Conservation (phyloP, 2,797 vertebrate genomes). For the Anas bernieri region DNA sequence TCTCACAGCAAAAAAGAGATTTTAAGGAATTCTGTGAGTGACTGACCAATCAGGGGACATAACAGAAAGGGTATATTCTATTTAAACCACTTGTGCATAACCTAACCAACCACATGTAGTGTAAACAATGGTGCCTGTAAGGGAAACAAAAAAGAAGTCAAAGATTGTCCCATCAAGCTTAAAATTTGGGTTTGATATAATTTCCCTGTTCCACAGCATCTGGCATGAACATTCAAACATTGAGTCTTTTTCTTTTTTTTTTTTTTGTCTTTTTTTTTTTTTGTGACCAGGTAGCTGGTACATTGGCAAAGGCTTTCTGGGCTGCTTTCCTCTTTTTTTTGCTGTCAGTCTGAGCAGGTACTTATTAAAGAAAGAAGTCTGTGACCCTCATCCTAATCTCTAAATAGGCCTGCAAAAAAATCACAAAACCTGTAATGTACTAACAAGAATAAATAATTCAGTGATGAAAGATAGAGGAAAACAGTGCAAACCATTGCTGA, state of each 20-base stretch:
- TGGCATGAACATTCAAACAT: neutral
- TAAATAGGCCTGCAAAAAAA: conserved; percentile 17
- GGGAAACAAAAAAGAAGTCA: neutral
- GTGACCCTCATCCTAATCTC: neutral
- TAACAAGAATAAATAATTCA: conserved; percentile 34
- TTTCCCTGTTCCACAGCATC: neutral
- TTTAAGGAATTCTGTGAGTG: neutral
- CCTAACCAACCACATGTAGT: rapidly evolving
- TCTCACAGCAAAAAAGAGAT: neutral
- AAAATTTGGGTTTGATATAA: neutral
- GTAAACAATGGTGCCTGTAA: neutral
- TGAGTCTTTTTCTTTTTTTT: neutral
- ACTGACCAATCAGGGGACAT: rapidly evolving
- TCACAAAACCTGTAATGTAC: neutral
- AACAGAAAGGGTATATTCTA: neutral
- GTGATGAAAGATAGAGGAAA: conserved; percentile 13
- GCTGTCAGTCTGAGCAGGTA: neutral
- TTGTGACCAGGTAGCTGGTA: neutral
- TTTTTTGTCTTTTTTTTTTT: neutral
- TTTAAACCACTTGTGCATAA: neutral
- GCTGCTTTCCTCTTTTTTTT: neutral
- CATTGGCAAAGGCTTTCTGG: neutral
- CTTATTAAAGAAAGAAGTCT: neutral
- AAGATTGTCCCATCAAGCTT: neutral
- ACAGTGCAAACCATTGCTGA: neutral